These are phyloP conservation scores for Sebastes oblongus DNA, from an alignment of 2,797 vertebrate genomes.

Conservation along the genomic window DNA sequence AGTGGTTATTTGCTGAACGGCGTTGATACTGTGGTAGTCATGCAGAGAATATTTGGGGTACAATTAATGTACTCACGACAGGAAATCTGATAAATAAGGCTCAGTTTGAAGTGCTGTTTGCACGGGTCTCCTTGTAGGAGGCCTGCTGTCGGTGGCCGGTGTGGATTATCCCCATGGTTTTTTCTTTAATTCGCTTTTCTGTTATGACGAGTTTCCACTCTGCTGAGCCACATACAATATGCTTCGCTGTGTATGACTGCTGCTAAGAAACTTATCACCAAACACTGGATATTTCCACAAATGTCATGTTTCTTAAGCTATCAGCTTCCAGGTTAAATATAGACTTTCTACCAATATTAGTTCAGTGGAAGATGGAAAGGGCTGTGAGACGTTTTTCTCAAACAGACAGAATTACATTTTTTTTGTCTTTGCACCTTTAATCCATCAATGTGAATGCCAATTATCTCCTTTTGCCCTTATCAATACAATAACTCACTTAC, in stretches of 20 bases:
- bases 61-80: slow-evolving; percentile 9
- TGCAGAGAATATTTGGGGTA: slow-evolving; percentile 20
- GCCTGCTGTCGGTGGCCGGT: not conserved
- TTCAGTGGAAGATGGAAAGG: not conserved
- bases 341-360: not conserved
- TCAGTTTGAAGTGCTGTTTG: slow-evolving; percentile 23
- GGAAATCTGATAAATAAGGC: slow-evolving; percentile 19
- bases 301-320: slow-evolving; percentile 9
- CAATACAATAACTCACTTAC: too few species aligned
- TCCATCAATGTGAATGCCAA: not conserved
- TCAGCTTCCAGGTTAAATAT: not conserved
- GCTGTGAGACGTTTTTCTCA: not conserved
- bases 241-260: slow-evolving; percentile 2
- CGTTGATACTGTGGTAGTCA: not conserved
- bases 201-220: slow-evolving; percentile 46
- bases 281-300: slow-evolving; percentile 9
- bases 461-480: not conserved
- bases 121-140: not conserved
- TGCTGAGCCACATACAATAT: slow-evolving; percentile 18
- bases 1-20: not conserved
- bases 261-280: slow-evolving; percentile 26
- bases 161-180: slow-evolving; percentile 12
- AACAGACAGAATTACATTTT: not conserved
- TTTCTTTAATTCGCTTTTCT: slow-evolving; percentile 18
- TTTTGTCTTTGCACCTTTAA: not conserved